phyloP scores from a whole-genome alignment of 2,797 vertebrate genomes.

The Craterocephalus amniculus region DNA sequence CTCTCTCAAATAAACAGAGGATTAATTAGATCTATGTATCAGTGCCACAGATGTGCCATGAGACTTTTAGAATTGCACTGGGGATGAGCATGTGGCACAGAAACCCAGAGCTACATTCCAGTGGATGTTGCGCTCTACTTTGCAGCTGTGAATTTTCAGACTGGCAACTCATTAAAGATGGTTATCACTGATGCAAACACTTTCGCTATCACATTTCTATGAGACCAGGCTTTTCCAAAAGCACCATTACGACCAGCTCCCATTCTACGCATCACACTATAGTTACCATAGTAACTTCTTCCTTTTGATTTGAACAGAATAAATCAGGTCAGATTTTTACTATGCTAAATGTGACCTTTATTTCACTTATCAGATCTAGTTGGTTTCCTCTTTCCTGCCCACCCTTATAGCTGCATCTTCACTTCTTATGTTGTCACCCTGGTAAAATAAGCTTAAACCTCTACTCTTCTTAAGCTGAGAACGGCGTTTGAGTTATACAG shows the following conservation, averaged over 20 bases:
- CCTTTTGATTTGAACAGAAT: constrained; percentile 48
- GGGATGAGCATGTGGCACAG: constrained; percentile 7
- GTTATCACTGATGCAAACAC: constrained; percentile 6
- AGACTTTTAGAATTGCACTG: constrained; percentile 8
- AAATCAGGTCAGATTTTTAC: constrained; percentile 63
- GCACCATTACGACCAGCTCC: constrained; percentile 13
- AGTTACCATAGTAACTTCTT: constrained; percentile 74
- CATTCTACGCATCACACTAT: constrained; percentile 30
- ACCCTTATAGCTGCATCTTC: constrained; percentile 12
- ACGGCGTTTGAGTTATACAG: neutral
- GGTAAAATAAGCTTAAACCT: neutral
- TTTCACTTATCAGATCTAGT: constrained; percentile 32
- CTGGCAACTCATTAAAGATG: constrained; percentile 15
- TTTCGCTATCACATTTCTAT: neutral
- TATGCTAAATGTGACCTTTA: constrained; percentile 47
- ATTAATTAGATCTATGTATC: constrained; percentile 59
- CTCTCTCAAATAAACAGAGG: constrained; percentile 52
- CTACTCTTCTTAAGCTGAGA: neutral
- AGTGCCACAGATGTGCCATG: constrained; percentile 17
- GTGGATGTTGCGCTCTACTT: constrained; percentile 23
- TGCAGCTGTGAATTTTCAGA: constrained; percentile 14
- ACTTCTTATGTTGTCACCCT: neutral
- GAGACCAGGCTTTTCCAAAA: constrained; percentile 30
- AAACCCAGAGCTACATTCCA: constrained; percentile 5
- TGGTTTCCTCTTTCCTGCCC: constrained; percentile 16